Conservation (phyloP, 2,797 vertebrate species). For the Notoglanidium macrostoma region DNA sequence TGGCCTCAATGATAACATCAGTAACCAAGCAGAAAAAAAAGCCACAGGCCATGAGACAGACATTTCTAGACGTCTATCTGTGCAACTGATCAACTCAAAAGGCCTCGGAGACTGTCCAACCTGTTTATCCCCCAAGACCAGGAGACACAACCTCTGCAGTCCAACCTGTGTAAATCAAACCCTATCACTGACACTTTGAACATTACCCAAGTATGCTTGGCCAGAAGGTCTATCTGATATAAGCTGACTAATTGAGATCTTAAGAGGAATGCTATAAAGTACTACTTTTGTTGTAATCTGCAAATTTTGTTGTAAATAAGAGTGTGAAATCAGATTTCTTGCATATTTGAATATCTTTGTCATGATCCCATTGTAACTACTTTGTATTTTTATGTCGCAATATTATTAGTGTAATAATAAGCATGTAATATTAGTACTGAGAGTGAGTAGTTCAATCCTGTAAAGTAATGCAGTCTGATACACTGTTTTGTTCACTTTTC, state of each 20-base stretch:
- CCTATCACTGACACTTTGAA: constrained; percentile 44
- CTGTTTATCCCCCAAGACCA: constrained; percentile 53
- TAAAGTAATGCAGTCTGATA: background rate
- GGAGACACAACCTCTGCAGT: constrained; percentile 51
- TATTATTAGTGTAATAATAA: background rate
- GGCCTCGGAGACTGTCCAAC: constrained; percentile 54
- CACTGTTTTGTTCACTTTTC: background rate
- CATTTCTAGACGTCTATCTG: constrained; percentile 77
- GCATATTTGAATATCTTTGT: background rate
- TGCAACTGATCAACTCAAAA: constrained; percentile 69
- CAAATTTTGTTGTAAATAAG: constrained; percentile 8
- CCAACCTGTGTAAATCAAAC: constrained; percentile 56
- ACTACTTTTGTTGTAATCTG: background rate
- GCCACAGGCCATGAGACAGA: constrained; percentile 70
- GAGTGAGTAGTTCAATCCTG: background rate
- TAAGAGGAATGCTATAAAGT: background rate
- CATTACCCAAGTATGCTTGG: constrained; percentile 44
- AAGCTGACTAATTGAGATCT: constrained; percentile 38
- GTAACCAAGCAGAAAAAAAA: constrained; percentile 69
- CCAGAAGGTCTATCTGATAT: constrained; percentile 36
- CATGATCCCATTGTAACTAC: background rate
- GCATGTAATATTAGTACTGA: background rate
- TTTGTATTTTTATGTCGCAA: background rate
- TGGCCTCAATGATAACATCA: constrained; percentile 77
- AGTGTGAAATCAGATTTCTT: background rate